Conservation (phyloP, 2,797 vertebrate genomes). For the Apogon talboti region DNA sequence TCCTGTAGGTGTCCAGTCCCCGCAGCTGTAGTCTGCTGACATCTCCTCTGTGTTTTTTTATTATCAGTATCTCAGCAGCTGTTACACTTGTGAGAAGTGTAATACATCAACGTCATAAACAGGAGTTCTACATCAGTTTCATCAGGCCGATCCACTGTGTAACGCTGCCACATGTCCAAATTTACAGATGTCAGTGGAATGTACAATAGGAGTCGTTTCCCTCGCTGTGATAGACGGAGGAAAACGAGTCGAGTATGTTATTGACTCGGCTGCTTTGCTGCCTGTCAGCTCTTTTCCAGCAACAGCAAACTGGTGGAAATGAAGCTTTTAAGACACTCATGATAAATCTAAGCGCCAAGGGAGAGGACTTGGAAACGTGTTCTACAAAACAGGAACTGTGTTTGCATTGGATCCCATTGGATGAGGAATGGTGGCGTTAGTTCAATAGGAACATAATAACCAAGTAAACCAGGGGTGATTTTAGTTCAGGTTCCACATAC, state of each 20-base stretch:
- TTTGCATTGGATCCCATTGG: too few species aligned
- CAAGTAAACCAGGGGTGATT: too few species aligned
- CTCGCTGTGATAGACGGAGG: conserved; percentile 37
- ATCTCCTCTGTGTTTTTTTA: conserved; percentile 2
- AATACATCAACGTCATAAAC: conserved; percentile 34
- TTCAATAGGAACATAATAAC: too few species aligned
- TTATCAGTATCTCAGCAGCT: conserved; percentile 22
- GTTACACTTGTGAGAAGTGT: conserved; percentile 5
- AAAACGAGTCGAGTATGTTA: conserved; percentile 24
- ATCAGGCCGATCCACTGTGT: conserved; percentile 10
- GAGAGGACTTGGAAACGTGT: too few species aligned
- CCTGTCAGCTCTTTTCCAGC: conserved; percentile 23
- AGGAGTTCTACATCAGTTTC: neutral
- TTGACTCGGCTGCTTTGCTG: conserved; percentile 23
- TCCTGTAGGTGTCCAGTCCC: conserved; percentile 1
- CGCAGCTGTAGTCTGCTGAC: neutral
- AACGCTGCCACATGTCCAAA: conserved; percentile 9
- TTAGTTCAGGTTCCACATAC: too few species aligned
- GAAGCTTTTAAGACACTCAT: conserved; percentile 20
- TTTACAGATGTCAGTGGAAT: conserved; percentile 18
- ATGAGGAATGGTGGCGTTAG: too few species aligned
- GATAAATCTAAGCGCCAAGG: conserved; percentile 24
- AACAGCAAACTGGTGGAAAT: conserved; percentile 14
- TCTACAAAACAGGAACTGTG: too few species aligned
- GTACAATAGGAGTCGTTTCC: conserved; percentile 6